Base-by-base conservation (phyloP, 1,140 invertebrate genomes). In the Nautilus pompilius region DNA sequence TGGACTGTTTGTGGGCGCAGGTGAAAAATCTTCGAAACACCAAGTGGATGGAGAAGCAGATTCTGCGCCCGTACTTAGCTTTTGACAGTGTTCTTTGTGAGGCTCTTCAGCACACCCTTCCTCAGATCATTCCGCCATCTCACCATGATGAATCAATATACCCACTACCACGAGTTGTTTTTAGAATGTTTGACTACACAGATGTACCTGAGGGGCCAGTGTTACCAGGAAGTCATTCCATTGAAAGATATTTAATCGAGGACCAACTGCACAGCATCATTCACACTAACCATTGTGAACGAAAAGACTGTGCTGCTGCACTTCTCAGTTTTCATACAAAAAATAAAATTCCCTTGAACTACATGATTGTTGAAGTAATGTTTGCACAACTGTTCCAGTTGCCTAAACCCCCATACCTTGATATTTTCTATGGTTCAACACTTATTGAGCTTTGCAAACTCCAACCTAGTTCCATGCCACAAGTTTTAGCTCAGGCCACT, bases 21-120 rank as follows among this genome's bases (percentile, higher is more conserved):
- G 90, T 96, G 33, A 87, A 91, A 64, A 97, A 98, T 77, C 82
- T 99, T 17, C 88, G 91, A 41, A 90, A 91, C 72, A 94, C 97
- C 75, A 96, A 96, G 80, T 99, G 96, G 96, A 89, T 90, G 33
- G 97, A 99, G 79, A 95, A 96, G 76, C 95, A 98, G 80, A 97
- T 99, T 77, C 88, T 90, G 3, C 86, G 96, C 30, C 95, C 96
- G 0, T 99, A 99, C 80, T 84, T 97, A 17, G 93, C 93, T 0
- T 99, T 99, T 84, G 96, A 99, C 79, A 91, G 90, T 3, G 91
- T 95, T 58, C 79, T 99, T 8, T 96, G 93, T 84, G 96, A 98
- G 82, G 95, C 96, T 10, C 82, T 98, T 41, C 79, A 98, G 77
- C 96, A 99, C 76, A 96, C 94, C 82, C 85, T 99, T 60, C 95